Conservation (phyloP, 2,113 vertebrate genomes). For the Petrocephalus zakoni region DNA sequence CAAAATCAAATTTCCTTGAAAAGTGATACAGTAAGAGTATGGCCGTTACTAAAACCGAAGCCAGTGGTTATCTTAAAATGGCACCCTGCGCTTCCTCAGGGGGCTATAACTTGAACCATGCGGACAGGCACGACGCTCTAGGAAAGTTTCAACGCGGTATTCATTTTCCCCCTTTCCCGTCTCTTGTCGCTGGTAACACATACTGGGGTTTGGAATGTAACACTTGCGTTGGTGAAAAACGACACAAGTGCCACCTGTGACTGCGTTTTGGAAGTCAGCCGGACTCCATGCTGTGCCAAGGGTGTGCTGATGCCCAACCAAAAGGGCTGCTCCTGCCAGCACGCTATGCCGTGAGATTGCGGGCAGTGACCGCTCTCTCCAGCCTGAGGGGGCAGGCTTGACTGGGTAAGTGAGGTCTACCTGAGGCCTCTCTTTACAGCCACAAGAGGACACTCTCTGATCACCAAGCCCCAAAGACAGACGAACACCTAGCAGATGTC, state of each 20-base stretch:
- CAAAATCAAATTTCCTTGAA: background rate
- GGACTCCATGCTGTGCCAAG: background rate
- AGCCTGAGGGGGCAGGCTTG: background rate
- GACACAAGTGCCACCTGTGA: background rate
- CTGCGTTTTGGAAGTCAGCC: background rate
- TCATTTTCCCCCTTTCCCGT: background rate
- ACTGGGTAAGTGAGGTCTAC: background rate
- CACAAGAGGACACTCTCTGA: background rate
- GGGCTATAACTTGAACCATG: background rate
- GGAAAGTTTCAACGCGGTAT: background rate
- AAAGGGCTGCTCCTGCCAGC: background rate
- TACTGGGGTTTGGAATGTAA: background rate
- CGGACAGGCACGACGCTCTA: background rate
- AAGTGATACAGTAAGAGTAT: background rate
- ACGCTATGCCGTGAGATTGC: background rate
- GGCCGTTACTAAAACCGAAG: background rate
- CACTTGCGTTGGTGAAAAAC: slow-evolving; percentile 2
- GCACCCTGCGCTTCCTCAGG: background rate
- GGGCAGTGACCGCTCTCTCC: background rate
- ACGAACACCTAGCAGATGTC: background rate
- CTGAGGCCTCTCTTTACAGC: background rate
- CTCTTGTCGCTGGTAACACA: background rate
- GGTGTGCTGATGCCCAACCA: background rate
- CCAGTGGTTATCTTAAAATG: background rate
- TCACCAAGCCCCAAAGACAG: background rate